These are phyloP conservation scores for Aphodius granarius DNA, from an alignment of 2,888 invertebrate species.

Conservation along the genomic window DNA sequence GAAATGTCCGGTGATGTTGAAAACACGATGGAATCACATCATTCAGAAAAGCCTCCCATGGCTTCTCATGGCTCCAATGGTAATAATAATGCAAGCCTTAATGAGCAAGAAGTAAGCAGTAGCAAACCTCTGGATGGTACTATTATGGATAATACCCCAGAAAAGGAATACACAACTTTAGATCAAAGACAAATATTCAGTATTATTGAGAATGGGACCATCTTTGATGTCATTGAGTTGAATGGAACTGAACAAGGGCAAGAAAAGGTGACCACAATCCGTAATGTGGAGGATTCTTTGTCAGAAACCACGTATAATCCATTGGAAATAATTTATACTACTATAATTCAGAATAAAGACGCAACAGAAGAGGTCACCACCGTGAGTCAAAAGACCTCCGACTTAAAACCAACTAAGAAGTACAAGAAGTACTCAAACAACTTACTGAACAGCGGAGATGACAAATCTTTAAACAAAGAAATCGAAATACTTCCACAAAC, in stretches of 20 bases:
- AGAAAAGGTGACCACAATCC: slow-evolving; percentile 3
- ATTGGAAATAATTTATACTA: slow-evolving; percentile 35
- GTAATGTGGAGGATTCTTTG: not conserved
- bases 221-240: slow-evolving; percentile 52
- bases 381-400: slow-evolving; percentile 35
- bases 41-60: not conserved
- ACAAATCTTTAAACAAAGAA: slow-evolving; percentile 46
- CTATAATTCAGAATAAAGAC: slow-evolving; percentile 41
- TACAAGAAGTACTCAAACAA: slow-evolving; percentile 34
- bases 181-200: slow-evolving; percentile 53
- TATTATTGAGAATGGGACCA: slow-evolving; percentile 52
- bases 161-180: slow-evolving; percentile 50
- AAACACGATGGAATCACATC: not conserved
- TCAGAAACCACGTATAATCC: not conserved
- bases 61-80: too few relatives aligned
- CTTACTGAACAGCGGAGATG: slow-evolving; percentile 30
- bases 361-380: slow-evolving; percentile 36
- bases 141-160: slow-evolving; percentile 28
- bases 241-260: slow-evolving; percentile 43
- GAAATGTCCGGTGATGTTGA: not conserved
- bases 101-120: not conserved
- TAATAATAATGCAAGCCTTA: too few relatives aligned
- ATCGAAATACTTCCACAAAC: slow-evolving; percentile 47
- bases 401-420: slow-evolving; percentile 34
- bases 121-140: slow-evolving; percentile 30